phyloP scores from a whole-genome alignment of 2,888 invertebrate genomes.

The Brenthis ino region DNA sequence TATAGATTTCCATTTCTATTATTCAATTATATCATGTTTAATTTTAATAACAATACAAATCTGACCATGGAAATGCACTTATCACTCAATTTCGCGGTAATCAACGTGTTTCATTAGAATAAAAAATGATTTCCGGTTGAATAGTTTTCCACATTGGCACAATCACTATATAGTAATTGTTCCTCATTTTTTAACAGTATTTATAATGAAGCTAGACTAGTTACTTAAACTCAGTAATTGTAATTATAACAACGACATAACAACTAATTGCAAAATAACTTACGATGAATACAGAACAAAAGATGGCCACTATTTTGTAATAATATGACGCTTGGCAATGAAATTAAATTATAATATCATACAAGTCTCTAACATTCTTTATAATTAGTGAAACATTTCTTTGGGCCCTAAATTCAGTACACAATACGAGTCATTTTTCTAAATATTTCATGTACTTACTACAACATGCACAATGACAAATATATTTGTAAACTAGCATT shows the following conservation, averaged over 20 bases:
- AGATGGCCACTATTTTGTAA: neutral
- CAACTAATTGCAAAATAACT: neutral
- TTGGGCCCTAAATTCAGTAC: too few relatives aligned
- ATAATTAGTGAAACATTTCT: too few relatives aligned
- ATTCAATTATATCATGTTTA: slow-evolving; percentile 20
- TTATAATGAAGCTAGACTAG: slow-evolving; percentile 36
- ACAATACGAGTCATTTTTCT: too few relatives aligned
- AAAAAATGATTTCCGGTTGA: slow-evolving; percentile 42
- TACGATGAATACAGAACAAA: neutral
- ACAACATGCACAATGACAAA: too few relatives aligned
- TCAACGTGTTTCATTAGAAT: slow-evolving; percentile 26
- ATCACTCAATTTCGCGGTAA: slow-evolving; percentile 29
- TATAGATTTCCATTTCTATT: slow-evolving; percentile 27
- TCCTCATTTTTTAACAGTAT: slow-evolving; percentile 25
- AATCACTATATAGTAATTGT: slow-evolving; percentile 32
- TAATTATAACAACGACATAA: slow-evolving; percentile 9
- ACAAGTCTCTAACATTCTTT: too few relatives aligned
- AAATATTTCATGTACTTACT: too few relatives aligned
- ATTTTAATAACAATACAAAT: slow-evolving; percentile 20
- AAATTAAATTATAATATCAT: too few relatives aligned
- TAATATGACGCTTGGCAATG: neutral
- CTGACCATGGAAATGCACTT: slow-evolving; percentile 37
- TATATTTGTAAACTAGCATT: too few relatives aligned
- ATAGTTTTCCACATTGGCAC: slow-evolving; percentile 26
- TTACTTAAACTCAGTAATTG: neutral